Percentiles rank a stretch among this genome's conserved stretches.
phyloP scores from a whole-genome alignment of 2,888 invertebrate genomes.

The Dugesia japonica region DNA sequence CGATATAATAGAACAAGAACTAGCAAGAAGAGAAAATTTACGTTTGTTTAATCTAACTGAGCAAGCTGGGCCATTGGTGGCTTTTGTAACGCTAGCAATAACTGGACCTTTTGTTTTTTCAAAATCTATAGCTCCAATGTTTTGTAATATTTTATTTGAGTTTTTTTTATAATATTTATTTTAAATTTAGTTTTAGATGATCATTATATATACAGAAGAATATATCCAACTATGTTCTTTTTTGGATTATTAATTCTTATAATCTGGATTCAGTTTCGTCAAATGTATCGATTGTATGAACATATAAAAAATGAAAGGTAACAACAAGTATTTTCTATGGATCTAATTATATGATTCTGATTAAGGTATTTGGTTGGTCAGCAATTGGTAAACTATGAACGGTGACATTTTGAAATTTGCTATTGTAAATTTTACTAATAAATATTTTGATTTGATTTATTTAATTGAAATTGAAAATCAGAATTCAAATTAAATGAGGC shows the following conservation, averaged over 20 bases:
- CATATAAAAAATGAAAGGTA: slow-evolving; percentile 79
- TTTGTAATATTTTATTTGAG: not conserved
- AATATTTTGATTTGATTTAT: not conserved
- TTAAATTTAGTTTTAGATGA: slow-evolving; percentile 22
- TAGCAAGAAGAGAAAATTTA: not conserved
- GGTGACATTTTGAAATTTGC: not conserved
- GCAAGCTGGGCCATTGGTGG: not conserved
- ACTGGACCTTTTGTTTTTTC: slow-evolving; percentile 24
- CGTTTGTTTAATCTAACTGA: not conserved
- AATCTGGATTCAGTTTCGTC: slow-evolving; percentile 69
- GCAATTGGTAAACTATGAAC: slow-evolving; percentile 81
- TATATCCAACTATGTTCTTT: slow-evolving; percentile 73
- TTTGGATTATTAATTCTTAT: slow-evolving; percentile 57
- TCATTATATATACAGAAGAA: slow-evolving; percentile 57
- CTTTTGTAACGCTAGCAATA: not conserved
- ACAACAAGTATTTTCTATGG: not conserved
- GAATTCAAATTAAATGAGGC: too few relatives aligned
- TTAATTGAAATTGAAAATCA: too few relatives aligned
- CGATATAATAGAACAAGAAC: slow-evolving; percentile 17
- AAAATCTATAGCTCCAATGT: not conserved
- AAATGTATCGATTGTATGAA: slow-evolving; percentile 80
- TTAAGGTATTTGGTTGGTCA: slow-evolving; percentile 69
- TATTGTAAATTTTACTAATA: slow-evolving; percentile 13
- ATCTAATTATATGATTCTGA: not conserved
- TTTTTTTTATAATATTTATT: not conserved